These are phyloP conservation scores for Eriocheir sinensis DNA, from an alignment of 1,140 invertebrate genomes.

Conservation along the genomic window DNA sequence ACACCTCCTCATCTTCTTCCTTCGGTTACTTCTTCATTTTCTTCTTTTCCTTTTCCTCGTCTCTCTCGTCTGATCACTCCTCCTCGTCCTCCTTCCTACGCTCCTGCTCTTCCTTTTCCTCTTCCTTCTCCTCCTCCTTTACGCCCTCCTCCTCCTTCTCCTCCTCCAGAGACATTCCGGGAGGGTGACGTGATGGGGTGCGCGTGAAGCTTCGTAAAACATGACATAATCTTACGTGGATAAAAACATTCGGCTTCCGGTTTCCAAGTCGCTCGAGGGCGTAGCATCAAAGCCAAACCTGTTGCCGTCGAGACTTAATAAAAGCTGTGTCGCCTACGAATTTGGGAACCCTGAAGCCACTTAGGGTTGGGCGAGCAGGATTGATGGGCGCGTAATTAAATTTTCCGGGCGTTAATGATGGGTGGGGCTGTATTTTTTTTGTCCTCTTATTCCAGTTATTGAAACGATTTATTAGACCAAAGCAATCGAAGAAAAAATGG, in stretches of 20 bases:
- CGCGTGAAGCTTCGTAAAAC: background rate
- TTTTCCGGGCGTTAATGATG: background rate
- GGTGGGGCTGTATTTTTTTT: background rate
- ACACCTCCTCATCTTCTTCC: background rate
- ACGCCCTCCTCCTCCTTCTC: background rate
- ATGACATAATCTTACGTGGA: background rate
- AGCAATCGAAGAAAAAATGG: background rate
- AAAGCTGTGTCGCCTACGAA: background rate
- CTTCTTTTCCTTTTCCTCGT: background rate
- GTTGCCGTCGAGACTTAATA: background rate
- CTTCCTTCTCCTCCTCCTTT: background rate
- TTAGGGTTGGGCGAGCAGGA: background rate
- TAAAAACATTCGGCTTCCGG: no score
- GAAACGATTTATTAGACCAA: background rate
- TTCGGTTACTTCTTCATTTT: background rate
- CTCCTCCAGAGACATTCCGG: background rate
- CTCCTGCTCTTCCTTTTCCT: background rate
- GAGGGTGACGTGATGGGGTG: background rate
- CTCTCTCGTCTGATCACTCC: background rate
- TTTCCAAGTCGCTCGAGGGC: background rate
- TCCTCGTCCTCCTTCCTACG: no score
- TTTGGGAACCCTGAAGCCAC: background rate
- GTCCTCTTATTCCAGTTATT: background rate
- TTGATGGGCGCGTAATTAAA: background rate
- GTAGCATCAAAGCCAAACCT: background rate